Percentiles rank a stretch among this genome's conserved stretches.
Evolutionary conservation across 2,113 vertebrate genomes (phyloP).

Genomic region (Phrynosoma platyrhinos): DNA sequence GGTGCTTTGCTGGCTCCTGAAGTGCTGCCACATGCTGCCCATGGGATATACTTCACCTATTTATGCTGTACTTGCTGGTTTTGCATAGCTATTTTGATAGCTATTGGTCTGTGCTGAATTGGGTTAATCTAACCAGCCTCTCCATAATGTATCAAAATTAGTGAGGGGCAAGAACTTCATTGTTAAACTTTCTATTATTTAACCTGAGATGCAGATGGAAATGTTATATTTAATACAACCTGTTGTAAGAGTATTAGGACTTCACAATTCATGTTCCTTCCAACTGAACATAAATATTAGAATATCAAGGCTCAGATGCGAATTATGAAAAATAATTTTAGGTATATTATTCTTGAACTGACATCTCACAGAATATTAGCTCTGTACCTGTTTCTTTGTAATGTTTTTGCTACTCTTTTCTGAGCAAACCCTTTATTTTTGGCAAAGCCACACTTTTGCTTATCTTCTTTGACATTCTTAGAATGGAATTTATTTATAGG

Average conservation of each 20-base stretch:
- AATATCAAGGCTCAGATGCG: background rate
- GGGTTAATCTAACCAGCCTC: too few relatives aligned
- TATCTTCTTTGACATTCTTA: slow-evolving; percentile 48
- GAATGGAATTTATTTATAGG: slow-evolving; percentile 55
- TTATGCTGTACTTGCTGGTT: too few relatives aligned
- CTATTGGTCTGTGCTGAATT: too few relatives aligned
- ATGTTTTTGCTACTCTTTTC: background rate
- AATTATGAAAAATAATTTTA: background rate
- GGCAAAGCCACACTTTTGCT: slow-evolving; percentile 16
- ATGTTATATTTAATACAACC: background rate
- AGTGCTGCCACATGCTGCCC: too few relatives aligned
- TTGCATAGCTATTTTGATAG: too few relatives aligned
- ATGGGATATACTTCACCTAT: too few relatives aligned
- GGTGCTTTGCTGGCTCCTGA: too few relatives aligned
- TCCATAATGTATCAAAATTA: too few relatives aligned
- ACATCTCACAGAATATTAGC: background rate
- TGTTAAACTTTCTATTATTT: too few relatives aligned
- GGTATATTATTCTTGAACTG: background rate
- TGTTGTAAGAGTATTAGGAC: background rate
- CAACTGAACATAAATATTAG: background rate
- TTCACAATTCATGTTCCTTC: background rate
- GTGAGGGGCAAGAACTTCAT: too few relatives aligned
- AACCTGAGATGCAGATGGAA: too few relatives aligned
- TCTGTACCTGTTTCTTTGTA: too few relatives aligned
- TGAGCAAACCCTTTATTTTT: slow-evolving; percentile 27